Conservation (phyloP, 2,888 invertebrate species). For the Dicycla oo region DNA sequence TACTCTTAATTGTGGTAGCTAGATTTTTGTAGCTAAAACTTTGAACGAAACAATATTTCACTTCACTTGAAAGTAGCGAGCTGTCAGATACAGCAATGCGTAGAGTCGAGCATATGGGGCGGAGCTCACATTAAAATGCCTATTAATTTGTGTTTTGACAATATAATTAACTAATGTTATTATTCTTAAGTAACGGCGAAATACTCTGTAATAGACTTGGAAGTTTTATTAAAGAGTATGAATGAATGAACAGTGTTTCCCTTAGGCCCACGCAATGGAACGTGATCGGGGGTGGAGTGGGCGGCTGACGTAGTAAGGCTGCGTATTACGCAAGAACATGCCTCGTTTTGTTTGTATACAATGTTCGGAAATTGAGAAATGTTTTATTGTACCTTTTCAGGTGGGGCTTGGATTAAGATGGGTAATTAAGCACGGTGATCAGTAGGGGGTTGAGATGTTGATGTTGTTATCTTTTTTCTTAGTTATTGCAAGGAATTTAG, state of each 20-base stretch:
- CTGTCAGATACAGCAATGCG: background rate
- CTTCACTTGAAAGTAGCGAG: background rate
- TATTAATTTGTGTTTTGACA: constrained; percentile 42
- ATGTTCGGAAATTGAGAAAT: constrained; percentile 29
- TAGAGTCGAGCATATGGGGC: constrained; percentile 39
- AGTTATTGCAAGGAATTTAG: background rate
- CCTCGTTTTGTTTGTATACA: constrained; percentile 67
- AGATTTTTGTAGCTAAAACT: constrained; percentile 13
- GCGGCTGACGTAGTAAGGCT: constrained; percentile 60
- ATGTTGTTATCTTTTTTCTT: background rate
- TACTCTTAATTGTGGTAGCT: no score
- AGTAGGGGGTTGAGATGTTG: background rate
- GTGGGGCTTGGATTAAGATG: constrained; percentile 34
- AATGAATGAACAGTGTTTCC: constrained; percentile 73
- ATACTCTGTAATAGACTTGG: constrained; percentile 68
- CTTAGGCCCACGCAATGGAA: constrained; percentile 54
- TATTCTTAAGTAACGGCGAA: constrained; percentile 45
- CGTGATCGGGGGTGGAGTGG: constrained; percentile 61
- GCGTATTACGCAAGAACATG: constrained; percentile 56
- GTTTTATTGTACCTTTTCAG: constrained; percentile 35
- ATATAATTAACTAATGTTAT: constrained; percentile 44
- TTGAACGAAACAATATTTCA: constrained; percentile 6
- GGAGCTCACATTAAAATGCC: constrained; percentile 40
- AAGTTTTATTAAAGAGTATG: constrained; percentile 73
- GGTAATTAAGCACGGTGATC: constrained; percentile 19